Evolutionary conservation across 1,140 invertebrate genomes (phyloP).

Genomic region (Camponotus vicinus): DNA sequence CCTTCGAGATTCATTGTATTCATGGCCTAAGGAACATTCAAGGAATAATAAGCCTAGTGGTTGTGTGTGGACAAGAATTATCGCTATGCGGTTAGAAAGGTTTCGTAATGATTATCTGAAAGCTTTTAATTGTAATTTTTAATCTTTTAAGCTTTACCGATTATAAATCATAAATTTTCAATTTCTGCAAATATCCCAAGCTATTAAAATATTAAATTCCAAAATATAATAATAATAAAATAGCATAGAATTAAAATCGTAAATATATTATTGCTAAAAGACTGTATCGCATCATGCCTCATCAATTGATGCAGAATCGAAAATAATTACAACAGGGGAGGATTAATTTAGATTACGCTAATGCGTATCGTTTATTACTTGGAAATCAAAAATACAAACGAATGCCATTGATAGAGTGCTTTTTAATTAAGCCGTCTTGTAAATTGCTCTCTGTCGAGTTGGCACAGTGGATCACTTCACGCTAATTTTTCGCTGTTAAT

Average conservation of each 20-base stretch:
- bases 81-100: neutral
- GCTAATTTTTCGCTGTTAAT: slow-evolving; percentile 68
- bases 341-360: slow-evolving; percentile 64
- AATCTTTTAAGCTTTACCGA: neutral
- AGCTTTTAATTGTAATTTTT: neutral
- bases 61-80: slow-evolving; percentile 37
- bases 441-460: slow-evolving; percentile 62
- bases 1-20: slow-evolving; percentile 67
- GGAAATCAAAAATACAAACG: slow-evolving; percentile 64
- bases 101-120: neutral
- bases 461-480: slow-evolving; percentile 61
- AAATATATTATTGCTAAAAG: slow-evolving; percentile 45
- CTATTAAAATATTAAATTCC: slow-evolving; percentile 13
- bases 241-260: slow-evolving; percentile 41
- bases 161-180: slow-evolving; percentile 14
- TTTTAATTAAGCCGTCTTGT: slow-evolving; percentile 63
- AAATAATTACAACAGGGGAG: slow-evolving; percentile 56
- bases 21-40: slow-evolving; percentile 69
- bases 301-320: slow-evolving; percentile 56
- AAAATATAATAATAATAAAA: slow-evolving; percentile 45
- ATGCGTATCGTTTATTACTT: slow-evolving; percentile 59
- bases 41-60: slow-evolving; percentile 52
- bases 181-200: slow-evolving; percentile 29
- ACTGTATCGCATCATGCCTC: slow-evolving; percentile 33
- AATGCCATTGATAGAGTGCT: slow-evolving; percentile 60